These are phyloP conservation scores for Channa argus DNA, from an alignment of 2,113 vertebrate species.

Conservation along the genomic window DNA sequence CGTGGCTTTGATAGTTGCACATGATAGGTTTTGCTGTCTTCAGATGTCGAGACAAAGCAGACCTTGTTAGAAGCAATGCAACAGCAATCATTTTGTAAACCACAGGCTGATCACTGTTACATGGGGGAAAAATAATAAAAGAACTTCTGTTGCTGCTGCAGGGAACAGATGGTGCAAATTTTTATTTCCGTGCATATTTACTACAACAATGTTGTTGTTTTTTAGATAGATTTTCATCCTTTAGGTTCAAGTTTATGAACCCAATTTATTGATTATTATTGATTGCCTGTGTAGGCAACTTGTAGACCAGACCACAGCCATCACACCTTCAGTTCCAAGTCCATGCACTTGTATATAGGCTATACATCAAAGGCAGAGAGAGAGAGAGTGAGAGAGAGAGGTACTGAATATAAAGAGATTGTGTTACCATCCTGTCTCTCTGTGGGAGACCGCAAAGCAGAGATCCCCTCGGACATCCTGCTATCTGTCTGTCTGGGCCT, in stretches of 20 bases:
- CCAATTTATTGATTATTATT: no score
- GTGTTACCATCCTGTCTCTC: constrained; percentile 34
- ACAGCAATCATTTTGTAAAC: not conserved
- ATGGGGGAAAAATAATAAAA: no score
- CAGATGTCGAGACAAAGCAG: not conserved
- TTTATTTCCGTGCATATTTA: no score
- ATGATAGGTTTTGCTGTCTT: not conserved
- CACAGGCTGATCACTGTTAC: not conserved
- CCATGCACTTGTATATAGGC: not conserved
- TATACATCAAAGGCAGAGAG: constrained; percentile 6
- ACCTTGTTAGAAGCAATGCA: not conserved
- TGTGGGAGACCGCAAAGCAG: constrained; percentile 18
- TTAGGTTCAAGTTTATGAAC: no score
- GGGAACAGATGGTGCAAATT: no score
- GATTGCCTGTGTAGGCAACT: no score
- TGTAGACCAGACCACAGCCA: not conserved
- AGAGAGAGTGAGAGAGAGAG: constrained; percentile 25
- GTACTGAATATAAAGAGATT: constrained; percentile 29
- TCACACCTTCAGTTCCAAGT: constrained; percentile 9
- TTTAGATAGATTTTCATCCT: no score
- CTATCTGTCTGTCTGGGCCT: constrained; percentile 61
- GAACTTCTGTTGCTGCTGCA: no score
- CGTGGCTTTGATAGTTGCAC: constrained; percentile 23
- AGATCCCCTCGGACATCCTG: constrained; percentile 55
- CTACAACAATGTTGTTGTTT: no score